Evolutionary conservation across 2,888 invertebrate genomes (phyloP).

Genomic region (Smittia aterrima): DNA sequence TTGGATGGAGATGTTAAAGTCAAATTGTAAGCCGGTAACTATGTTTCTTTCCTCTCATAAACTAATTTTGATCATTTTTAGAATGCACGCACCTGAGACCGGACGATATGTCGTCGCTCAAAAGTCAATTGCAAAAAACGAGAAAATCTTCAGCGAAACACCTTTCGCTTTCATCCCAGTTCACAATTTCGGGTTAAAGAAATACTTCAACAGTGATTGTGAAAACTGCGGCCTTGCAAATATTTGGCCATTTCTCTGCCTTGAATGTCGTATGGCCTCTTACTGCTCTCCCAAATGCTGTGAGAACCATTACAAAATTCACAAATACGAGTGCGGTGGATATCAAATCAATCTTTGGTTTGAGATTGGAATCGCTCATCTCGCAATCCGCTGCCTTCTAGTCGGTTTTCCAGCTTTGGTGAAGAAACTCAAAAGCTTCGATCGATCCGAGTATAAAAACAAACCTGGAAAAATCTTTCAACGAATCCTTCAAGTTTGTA

Average conservation of each 20-base stretch:
- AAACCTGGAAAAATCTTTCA: constrained; percentile 32
- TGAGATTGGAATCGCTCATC: constrained; percentile 73
- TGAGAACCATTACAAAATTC: constrained; percentile 58
- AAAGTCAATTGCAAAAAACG: constrained; percentile 61
- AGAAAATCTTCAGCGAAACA: constrained; percentile 75
- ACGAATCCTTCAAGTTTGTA: background rate
- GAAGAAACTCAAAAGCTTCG: background rate
- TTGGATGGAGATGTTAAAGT: constrained; percentile 24
- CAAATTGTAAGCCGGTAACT: constrained; percentile 20
- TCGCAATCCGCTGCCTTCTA: constrained; percentile 70
- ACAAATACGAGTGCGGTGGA: constrained; percentile 71
- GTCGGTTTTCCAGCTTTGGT: constrained; percentile 46
- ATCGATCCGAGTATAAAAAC: background rate
- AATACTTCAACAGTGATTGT: constrained; percentile 58
- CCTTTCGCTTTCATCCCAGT: constrained; percentile 75
- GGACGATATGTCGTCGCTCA: constrained; percentile 68
- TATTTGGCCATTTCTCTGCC: constrained; percentile 67
- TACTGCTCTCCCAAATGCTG: constrained; percentile 70
- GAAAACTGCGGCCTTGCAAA: constrained; percentile 68
- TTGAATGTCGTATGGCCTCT: constrained; percentile 62
- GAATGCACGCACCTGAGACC: constrained; percentile 57
- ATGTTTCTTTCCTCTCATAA: background rate
- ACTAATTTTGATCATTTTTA: constrained; percentile 42
- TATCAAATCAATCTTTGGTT: constrained; percentile 61
- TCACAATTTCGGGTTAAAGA: constrained; percentile 47